Conservation (phyloP, 2,113 vertebrate genomes). For the Callithrix jacchus region DNA sequence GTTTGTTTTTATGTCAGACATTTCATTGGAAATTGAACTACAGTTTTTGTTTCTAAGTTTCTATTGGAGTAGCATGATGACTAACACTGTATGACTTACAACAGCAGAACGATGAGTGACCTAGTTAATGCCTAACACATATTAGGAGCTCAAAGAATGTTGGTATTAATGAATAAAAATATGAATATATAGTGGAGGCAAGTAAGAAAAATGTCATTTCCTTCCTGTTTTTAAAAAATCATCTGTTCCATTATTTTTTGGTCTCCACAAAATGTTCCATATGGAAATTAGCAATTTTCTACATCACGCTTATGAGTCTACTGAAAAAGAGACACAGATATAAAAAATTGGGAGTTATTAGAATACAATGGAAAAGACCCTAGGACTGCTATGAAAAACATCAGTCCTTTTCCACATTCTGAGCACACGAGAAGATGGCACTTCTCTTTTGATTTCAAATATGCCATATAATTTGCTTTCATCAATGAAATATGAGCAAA, state of each 20-base stretch:
- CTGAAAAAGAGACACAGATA: background rate
- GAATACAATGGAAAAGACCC: background rate
- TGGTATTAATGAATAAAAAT: background rate
- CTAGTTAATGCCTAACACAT: background rate
- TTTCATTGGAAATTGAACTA: background rate
- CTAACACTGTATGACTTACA: background rate
- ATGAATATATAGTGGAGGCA: background rate
- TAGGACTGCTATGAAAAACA: background rate
- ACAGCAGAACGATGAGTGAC: background rate
- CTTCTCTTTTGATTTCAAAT: background rate
- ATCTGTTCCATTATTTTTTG: background rate
- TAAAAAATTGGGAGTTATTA: background rate
- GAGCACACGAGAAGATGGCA: background rate
- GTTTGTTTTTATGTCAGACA: background rate
- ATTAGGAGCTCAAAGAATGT: background rate
- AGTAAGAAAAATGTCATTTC: background rate
- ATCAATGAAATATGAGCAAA: background rate
- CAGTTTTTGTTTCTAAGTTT: background rate
- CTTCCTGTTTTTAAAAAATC: background rate
- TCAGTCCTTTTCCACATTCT: background rate
- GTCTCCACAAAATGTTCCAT: background rate
- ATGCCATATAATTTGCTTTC: background rate
- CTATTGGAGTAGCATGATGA: background rate
- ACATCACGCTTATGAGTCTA: background rate
- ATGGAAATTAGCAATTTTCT: background rate